These are phyloP conservation scores for Rissa tridactyla DNA, from an alignment of 2,113 vertebrate genomes.

Conservation along the genomic window DNA sequence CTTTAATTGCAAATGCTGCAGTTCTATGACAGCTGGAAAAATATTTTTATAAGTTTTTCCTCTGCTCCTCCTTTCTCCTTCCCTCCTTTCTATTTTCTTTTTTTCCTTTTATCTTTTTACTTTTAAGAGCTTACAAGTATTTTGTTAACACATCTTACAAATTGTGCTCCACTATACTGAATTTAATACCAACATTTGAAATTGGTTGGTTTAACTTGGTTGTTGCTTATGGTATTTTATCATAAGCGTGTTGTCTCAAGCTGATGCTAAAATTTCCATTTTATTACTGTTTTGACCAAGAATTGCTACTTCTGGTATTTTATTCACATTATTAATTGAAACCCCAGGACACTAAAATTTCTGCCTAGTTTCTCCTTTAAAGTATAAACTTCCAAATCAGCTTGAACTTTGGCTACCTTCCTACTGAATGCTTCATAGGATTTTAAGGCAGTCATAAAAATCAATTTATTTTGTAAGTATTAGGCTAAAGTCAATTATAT, in stretches of 20 bases:
- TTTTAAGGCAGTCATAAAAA: neutral
- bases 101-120: neutral
- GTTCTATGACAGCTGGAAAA: neutral
- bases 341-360: neutral
- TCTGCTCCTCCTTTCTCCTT: neutral
- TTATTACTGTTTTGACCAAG: neutral
- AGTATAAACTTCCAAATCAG: neutral
- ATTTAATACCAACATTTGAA: neutral
- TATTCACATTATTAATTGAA: neutral
- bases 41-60: neutral
- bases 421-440: neutral
- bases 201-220: neutral
- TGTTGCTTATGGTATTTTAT: neutral
- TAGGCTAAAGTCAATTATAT: neutral
- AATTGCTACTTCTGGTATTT: neutral
- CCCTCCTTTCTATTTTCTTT: neutral
- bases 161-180: neutral
- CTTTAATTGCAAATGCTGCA: neutral
- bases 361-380: neutral
- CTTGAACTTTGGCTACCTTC: neutral
- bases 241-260: neutral
- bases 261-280: neutral
- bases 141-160: neutral
- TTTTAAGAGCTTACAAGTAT: neutral
- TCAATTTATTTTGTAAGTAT: neutral